Conservation (phyloP, 2,888 invertebrate species). For the Mongoloraphidia duomilia region DNA sequence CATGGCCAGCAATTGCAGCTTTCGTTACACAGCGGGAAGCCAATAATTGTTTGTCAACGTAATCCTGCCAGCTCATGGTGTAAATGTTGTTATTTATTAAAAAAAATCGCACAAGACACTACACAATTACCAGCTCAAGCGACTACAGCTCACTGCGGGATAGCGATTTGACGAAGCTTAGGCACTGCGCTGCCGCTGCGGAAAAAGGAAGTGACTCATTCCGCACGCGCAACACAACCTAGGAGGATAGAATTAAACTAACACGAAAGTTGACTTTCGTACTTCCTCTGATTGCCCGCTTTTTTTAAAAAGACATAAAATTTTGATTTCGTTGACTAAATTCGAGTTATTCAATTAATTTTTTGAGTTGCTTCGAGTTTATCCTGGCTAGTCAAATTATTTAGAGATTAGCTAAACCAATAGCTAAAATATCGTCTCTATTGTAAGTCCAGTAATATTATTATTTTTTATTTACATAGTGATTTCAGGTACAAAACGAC, state of each 20-base stretch:
- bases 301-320: not conserved
- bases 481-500: too few relatives aligned
- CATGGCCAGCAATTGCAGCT: conserved; percentile 90
- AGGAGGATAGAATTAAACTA: too few relatives aligned
- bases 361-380: not conserved
- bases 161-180: conserved; percentile 9
- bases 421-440: too few relatives aligned
- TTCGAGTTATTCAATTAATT: too few relatives aligned
- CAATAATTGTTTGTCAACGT: conserved; percentile 92
- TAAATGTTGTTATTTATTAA: conserved; percentile 17
- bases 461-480: too few relatives aligned
- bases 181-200: conserved; percentile 8
- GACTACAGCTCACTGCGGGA: conserved; percentile 20
- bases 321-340: too few relatives aligned
- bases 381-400: too few relatives aligned
- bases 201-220: not conserved
- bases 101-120: conserved; percentile 25
- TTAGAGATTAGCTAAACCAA: too few relatives aligned
- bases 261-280: too few relatives aligned
- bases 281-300: not conserved
- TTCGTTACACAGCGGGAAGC: conserved; percentile 89
- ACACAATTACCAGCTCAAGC: conserved; percentile 16
- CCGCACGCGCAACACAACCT: conserved; percentile 8
- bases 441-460: too few relatives aligned
- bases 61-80: conserved; percentile 96